Evolutionary conservation across 2,888 invertebrate genomes (phyloP).

Genomic region (Andrena hattorfiana): DNA sequence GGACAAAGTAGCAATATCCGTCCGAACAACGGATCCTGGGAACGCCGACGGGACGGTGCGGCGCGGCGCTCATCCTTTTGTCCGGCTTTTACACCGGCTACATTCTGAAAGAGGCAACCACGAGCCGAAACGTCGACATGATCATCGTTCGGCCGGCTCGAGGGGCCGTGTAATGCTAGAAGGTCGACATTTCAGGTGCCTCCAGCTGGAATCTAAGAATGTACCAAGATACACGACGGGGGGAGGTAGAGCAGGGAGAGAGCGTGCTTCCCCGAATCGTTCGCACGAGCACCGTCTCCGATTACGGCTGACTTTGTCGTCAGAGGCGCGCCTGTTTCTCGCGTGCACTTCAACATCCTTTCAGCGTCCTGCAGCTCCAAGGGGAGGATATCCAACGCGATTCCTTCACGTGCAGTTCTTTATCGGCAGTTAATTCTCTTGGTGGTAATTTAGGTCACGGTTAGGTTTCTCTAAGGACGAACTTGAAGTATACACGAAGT

Average conservation of each 20-base stretch:
- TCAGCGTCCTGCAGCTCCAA: background rate
- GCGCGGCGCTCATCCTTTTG: constrained; percentile 1
- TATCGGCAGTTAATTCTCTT: background rate
- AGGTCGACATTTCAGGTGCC: constrained; percentile 57
- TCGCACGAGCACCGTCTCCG: constrained; percentile 56
- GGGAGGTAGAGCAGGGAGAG: background rate
- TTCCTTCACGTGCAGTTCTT: background rate
- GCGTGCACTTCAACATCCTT: constrained; percentile 11
- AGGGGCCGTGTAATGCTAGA: constrained; percentile 64
- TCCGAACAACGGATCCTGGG: constrained; percentile 6
- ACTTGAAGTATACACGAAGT: no score
- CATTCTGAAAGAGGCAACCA: constrained; percentile 10
- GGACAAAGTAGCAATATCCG: constrained; percentile 17
- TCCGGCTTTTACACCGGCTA: constrained; percentile 16
- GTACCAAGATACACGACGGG: constrained; percentile 21
- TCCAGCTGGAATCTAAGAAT: constrained; percentile 41
- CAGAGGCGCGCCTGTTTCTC: constrained; percentile 16
- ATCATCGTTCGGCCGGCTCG: constrained; percentile 56
- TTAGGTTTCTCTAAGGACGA: no score
- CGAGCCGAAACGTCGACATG: constrained; percentile 52
- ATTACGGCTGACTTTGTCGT: constrained; percentile 56
- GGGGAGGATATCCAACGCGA: background rate
- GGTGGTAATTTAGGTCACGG: no score
- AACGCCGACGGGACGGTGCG: background rate
- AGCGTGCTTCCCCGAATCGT: constrained; percentile 47